These are phyloP conservation scores for Bagarius yarrelli DNA, from an alignment of 2,113 vertebrate species.

Conservation along the genomic window DNA sequence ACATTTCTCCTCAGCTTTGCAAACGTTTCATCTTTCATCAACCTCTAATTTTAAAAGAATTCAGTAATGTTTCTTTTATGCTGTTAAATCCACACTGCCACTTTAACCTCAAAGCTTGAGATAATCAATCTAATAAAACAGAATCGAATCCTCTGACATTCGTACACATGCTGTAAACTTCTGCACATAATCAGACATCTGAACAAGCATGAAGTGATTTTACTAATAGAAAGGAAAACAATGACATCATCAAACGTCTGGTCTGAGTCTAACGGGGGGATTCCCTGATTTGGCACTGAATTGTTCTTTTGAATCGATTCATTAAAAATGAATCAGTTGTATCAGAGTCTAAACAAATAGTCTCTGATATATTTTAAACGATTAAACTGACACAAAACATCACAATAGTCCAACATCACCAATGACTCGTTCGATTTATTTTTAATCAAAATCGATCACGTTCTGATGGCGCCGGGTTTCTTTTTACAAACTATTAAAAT, in stretches of 20 bases:
- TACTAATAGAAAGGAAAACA: not conserved
- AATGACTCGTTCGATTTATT: not conserved
- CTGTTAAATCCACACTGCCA: not conserved
- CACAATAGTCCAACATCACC: not conserved
- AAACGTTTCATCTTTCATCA: slow-evolving; percentile 40
- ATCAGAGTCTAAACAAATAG: not conserved
- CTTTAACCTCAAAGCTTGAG: not conserved
- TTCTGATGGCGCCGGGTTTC: not conserved
- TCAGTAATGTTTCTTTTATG: not conserved
- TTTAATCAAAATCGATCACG: not conserved
- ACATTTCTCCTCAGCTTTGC: slow-evolving; percentile 23
- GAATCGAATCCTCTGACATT: not conserved
- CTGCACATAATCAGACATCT: not conserved
- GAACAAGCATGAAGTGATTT: not conserved
- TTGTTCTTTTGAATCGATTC: not conserved
- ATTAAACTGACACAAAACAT: not conserved
- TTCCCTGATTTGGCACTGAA: not conserved
- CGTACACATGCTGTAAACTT: not conserved
- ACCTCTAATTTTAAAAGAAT: slow-evolving; percentile 3
- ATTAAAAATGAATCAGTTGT: not conserved
- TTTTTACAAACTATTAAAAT: not conserved
- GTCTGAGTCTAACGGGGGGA: not conserved
- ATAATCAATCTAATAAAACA: not conserved
- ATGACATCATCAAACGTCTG: not conserved
- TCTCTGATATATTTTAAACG: not conserved